These are phyloP conservation scores for Pseudochaenichthys georgianus DNA, from an alignment of 2,797 vertebrate genomes.

Conservation along the genomic window DNA sequence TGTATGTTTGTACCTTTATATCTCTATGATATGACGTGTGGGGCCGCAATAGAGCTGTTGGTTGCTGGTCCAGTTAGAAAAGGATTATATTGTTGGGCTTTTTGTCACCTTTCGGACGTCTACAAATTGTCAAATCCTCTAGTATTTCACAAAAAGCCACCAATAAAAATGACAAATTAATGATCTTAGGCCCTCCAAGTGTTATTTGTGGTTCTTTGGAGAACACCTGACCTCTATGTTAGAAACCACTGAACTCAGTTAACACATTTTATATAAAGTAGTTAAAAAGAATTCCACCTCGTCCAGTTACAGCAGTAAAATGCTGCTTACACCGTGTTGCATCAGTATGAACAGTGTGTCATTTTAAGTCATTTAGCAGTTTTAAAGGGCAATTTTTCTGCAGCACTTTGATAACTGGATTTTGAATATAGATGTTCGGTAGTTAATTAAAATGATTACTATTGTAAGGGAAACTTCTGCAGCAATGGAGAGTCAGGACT, in stretches of 20 bases:
- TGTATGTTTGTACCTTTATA: no score
- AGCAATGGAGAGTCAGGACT: no score
- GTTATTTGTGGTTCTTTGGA: not conserved
- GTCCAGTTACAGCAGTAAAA: not conserved
- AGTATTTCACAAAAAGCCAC: not conserved
- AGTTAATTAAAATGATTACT: not conserved
- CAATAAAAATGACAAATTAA: not conserved
- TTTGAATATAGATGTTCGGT: not conserved
- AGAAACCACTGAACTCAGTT: not conserved
- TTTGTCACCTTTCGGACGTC: not conserved
- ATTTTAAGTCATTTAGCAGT: not conserved
- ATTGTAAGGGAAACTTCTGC: no score
- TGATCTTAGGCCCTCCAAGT: not conserved
- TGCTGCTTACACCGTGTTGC: not conserved
- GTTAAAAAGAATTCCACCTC: not conserved
- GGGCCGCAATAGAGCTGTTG: no score
- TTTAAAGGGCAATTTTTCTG: not conserved
- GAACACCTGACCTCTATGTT: not conserved
- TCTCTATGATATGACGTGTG: no score
- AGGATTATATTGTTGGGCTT: not conserved
- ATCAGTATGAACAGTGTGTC: conserved; percentile 1
- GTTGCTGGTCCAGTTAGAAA: no score
- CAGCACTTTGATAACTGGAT: not conserved
- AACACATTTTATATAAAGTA: not conserved
- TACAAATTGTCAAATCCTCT: not conserved